Base-by-base conservation (phyloP, 2,888 invertebrate genomes). In the Microctonus aethiopoides region DNA sequence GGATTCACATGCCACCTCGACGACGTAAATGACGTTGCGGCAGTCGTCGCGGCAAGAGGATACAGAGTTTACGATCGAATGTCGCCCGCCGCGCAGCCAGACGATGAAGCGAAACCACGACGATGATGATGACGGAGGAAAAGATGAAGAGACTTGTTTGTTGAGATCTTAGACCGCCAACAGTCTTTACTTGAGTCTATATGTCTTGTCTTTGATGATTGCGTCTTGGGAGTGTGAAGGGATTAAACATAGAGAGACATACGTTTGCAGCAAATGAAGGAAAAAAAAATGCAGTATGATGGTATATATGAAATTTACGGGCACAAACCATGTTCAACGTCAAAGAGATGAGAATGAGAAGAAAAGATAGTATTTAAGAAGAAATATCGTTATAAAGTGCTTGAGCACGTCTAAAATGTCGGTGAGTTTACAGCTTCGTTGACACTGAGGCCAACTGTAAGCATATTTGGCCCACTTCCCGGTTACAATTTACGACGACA, bases 381-480 rank as follows among this genome's bases (percentile, higher is more conserved):
- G 46, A 46, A 46, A 46, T 46, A 46, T 46, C 46, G 46, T 46
- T 46, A 46, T 46, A 46, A 46, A 46, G 46, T 46, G 46, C 46
- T 16, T 7, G 16, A 4, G 46, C 16, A 20, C 67, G 41, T 71
- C 67, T 68, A 70, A 16, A 16, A 46, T 46, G 46, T 46, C 16
- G 46, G 46, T 20, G 72, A 73, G 70, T 76, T 76, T 74, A 76
- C 73, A 70, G 72, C 74, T 73, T 59, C 69, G 76, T 69, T 76
- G 75, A 76, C 75, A 75, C 72, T 62, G 66, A 57, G 62, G 63
- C 54, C 67, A 67, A 69, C 66, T 67, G 70, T 66, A 62, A 34
- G 64, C 61, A 54, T 71, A 68, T 69, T 75, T 75, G 73, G 74
- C 76, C 74, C 73, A 70, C 68, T 73, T 75, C 72, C 73, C 71